Evolutionary conservation across 2,797 vertebrate genomes (phyloP), one percentile per base, ranked within the genome.

Genomic region (Lates japonicus): DNA sequence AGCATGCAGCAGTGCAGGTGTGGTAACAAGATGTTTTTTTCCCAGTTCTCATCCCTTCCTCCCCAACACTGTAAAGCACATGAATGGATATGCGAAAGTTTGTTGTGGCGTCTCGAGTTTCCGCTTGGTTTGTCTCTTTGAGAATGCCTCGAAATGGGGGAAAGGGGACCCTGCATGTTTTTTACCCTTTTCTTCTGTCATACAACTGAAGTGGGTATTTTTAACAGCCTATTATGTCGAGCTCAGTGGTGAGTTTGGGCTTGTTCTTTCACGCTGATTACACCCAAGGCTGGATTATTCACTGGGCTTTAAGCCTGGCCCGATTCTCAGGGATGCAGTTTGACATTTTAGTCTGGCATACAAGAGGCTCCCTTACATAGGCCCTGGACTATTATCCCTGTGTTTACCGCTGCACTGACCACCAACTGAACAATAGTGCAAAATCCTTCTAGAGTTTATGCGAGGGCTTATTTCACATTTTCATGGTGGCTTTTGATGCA

Each of bases 231-330:
- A 39, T 84, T 82, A 87, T 87, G 83, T 80, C 51, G 39, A 65
- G 80, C 86, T 81, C 74, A 20, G 84, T 85, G 76, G 75, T 72
- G 85, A 88, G 82, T 87, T 90, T 5, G n/a, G 71, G 77, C 80
- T 86, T 90, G 87, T 92, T 92, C 87, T 88, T 93, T 92, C 90
- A 92, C 84, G 80, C 92, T 87, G 91, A 93, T 93, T 91, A 92
- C 88, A 90, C 85, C 85, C 85, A 82, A 85, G 72, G 81, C 90
- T 80, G 91, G 93, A 93, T 93, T 92, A 93, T 85, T 90, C 87
- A 70, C 76, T 80, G 78, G 83, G 89, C 79, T 90, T 84, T 80
- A 87, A 90, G 80, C 74, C 63, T 66, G 83, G 74, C 78, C 51
- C 22, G 63, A 71, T 89, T 85, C 76, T 83, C 65, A 71, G 76